phyloP scores from a whole-genome alignment of 2,888 invertebrate genomes.

The Vesta saturnalis region DNA sequence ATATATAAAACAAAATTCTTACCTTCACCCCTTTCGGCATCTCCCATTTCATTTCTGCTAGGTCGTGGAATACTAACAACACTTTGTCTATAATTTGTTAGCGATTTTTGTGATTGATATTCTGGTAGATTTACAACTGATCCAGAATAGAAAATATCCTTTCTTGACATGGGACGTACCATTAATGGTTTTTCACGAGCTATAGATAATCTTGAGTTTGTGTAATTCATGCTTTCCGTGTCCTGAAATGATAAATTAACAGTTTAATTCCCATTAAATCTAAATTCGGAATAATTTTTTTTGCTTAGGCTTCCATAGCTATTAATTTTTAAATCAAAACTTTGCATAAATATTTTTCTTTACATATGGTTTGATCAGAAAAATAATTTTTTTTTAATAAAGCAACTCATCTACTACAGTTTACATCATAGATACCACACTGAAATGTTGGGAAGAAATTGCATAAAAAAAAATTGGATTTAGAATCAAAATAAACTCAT shows the following conservation, averaged over 20 bases:
- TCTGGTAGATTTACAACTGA: conserved; percentile 93
- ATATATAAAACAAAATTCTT: conserved; percentile 55
- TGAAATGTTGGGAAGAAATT: too few relatives aligned
- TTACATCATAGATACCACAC: too few relatives aligned
- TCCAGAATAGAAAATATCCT: conserved; percentile 98
- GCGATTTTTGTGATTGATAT: conserved; percentile 90
- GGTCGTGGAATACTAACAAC: conserved; percentile 86
- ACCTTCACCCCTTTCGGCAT: conserved; percentile 76
- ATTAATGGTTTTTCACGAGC: conserved; percentile 70
- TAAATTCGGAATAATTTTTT: too few relatives aligned
- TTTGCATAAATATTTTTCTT: too few relatives aligned
- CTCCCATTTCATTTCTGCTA: conserved; percentile 70
- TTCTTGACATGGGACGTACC: conserved; percentile 90
- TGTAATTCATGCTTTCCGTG: conserved; percentile 74
- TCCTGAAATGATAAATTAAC: conserved; percentile 56
- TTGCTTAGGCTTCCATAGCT: too few relatives aligned
- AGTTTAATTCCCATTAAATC: neutral
- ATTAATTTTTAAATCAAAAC: too few relatives aligned
- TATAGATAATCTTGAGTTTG: conserved; percentile 73
- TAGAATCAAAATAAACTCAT: too few relatives aligned
- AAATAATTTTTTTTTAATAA: too few relatives aligned
- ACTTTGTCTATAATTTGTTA: conserved; percentile 90
- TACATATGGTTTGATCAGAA: too few relatives aligned
- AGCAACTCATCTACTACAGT: too few relatives aligned
- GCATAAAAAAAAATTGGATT: too few relatives aligned